A percentile compares a stretch with the other conserved stretches of the same genome.
Conservation (phyloP, 2,888 invertebrate species). For the Oscheius onirici region DNA sequence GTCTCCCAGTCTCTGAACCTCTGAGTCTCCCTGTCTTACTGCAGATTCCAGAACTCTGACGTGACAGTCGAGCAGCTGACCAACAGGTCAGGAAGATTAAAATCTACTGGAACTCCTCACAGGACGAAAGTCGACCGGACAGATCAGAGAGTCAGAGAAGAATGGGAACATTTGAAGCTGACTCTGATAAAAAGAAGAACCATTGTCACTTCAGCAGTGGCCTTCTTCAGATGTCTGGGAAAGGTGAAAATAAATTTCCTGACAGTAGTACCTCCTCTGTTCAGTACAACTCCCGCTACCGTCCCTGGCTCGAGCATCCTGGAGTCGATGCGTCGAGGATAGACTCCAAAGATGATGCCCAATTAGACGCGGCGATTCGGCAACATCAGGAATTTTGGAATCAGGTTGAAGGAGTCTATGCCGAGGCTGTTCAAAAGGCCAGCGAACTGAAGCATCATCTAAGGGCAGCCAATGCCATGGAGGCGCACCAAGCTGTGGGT, state of each 20-base stretch:
- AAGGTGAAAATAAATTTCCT: not conserved
- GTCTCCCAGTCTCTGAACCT: no score
- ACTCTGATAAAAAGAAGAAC: slow-evolving; percentile 35
- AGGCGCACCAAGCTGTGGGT: slow-evolving; percentile 30
- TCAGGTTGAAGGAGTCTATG: slow-evolving; percentile 46
- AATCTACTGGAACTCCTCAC: slow-evolving; percentile 12
- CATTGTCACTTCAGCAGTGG: slow-evolving; percentile 43
- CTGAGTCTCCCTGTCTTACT: not conserved
- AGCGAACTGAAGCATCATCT: slow-evolving; percentile 42
- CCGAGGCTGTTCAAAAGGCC: slow-evolving; percentile 28
- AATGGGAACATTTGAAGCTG: slow-evolving; percentile 33
- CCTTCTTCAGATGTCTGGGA: slow-evolving; percentile 40
- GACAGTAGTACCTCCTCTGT: not conserved
- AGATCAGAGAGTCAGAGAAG: slow-evolving; percentile 18
- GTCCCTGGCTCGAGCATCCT: slow-evolving; percentile 54
- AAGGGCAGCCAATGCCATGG: slow-evolving; percentile 37
- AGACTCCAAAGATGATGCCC: slow-evolving; percentile 34
- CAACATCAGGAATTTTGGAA: slow-evolving; percentile 39
- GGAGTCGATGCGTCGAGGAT: slow-evolving; percentile 58
- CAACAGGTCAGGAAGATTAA: slow-evolving; percentile 12
- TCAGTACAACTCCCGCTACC: slow-evolving; percentile 53
- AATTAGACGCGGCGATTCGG: slow-evolving; percentile 50
- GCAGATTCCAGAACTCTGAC: slow-evolving; percentile 26
- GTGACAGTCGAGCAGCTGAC: slow-evolving; percentile 25
- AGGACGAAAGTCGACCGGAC: slow-evolving; percentile 15